Conservation (phyloP, 2,888 invertebrate genomes). For the Xylota segnis region DNA sequence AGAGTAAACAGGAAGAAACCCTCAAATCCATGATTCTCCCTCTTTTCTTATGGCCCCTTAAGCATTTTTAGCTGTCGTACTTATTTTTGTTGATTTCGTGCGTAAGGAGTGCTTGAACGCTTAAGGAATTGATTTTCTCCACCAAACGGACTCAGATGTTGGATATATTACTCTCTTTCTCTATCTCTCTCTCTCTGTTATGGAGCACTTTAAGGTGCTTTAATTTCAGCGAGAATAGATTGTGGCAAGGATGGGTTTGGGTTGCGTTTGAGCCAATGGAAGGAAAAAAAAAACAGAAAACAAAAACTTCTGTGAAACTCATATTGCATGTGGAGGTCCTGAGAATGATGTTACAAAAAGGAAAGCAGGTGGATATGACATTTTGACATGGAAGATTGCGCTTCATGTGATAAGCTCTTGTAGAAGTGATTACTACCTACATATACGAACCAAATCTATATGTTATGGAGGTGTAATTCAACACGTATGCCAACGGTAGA, state of each 20-base stretch:
- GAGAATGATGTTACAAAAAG: slow-evolving; percentile 35
- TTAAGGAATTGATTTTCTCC: slow-evolving; percentile 66
- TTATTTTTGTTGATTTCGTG: slow-evolving; percentile 12
- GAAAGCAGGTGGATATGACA: slow-evolving; percentile 43
- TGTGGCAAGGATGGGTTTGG: background rate
- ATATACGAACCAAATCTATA: background rate
- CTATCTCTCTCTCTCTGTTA: too few relatives aligned
- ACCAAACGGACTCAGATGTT: slow-evolving; percentile 54
- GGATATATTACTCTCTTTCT: slow-evolving; percentile 29
- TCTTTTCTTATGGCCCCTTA: background rate
- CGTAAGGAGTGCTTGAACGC: slow-evolving; percentile 22
- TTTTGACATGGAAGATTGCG: slow-evolving; percentile 44
- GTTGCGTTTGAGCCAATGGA: background rate
- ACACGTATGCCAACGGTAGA: background rate
- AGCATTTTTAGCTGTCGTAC: slow-evolving; percentile 20
- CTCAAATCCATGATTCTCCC: background rate
- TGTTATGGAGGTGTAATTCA: background rate
- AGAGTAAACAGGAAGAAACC: slow-evolving; percentile 21
- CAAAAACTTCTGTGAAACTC: slow-evolving; percentile 4
- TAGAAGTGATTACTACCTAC: slow-evolving; percentile 5
- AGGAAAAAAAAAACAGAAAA: background rate
- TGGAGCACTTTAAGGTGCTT: slow-evolving; percentile 52
- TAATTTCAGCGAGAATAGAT: slow-evolving; percentile 33
- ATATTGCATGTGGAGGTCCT: slow-evolving; percentile 41
- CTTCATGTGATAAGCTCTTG: slow-evolving; percentile 31